phyloP scores from a whole-genome alignment of 2,797 vertebrate genomes.

The Threskiornis aethiopicus region DNA sequence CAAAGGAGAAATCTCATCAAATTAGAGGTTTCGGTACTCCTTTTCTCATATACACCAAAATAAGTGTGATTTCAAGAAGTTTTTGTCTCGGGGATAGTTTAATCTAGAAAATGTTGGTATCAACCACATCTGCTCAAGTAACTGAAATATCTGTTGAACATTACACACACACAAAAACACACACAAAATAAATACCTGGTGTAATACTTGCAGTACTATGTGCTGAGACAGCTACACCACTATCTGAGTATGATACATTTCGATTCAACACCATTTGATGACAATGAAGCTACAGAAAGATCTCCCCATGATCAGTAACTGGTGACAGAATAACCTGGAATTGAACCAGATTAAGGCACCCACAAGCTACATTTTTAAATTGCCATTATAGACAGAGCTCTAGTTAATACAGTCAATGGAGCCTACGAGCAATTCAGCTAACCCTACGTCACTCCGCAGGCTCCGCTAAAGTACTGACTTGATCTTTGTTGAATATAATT shows the following conservation, averaged over 20 bases:
- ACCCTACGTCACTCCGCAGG: not conserved
- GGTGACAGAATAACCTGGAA: not conserved
- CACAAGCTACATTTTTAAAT: not conserved
- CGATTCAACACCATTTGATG: not conserved
- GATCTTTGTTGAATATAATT: not conserved
- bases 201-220: not conserved
- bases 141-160: not conserved
- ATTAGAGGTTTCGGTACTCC: not conserved
- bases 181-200: not conserved
- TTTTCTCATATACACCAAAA: not conserved
- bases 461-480: not conserved
- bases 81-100: not conserved
- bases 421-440: not conserved
- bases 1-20: not conserved
- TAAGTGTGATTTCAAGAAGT: not conserved
- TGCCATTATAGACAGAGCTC: not conserved
- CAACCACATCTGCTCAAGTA: not conserved
- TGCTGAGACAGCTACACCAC: not conserved
- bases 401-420: not conserved
- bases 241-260: not conserved
- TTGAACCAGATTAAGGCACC: not conserved
- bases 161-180: not conserved
- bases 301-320: not conserved
- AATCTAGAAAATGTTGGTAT: not conserved
- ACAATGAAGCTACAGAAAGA: not conserved